These are phyloP conservation scores for Bombycilla garrulus DNA, from an alignment of 2,113 vertebrate species.

Conservation along the genomic window DNA sequence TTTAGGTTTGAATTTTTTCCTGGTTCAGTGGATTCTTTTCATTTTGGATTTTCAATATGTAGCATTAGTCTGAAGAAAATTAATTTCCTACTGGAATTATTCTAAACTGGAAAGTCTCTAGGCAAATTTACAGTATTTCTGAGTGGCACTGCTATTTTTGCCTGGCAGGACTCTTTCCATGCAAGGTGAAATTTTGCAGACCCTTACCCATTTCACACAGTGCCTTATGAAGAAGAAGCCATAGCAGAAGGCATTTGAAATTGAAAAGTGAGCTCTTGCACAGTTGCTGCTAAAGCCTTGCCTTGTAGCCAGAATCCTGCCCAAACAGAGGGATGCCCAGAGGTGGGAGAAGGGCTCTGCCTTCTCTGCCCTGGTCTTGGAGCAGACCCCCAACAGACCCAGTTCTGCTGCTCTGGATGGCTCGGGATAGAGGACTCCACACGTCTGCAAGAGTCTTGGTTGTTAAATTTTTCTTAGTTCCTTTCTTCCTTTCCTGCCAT, in stretches of 20 bases:
- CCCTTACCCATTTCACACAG: background rate
- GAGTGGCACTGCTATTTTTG: background rate
- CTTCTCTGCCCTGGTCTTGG: background rate
- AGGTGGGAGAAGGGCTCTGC: background rate
- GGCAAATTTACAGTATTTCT: background rate
- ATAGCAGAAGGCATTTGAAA: background rate
- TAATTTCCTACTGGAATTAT: background rate
- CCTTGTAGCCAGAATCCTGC: background rate
- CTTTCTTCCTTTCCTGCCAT: background rate
- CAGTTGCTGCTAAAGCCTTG: background rate
- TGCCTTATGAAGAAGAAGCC: background rate
- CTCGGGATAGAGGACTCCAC: background rate
- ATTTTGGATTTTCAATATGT: background rate
- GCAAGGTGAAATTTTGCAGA: background rate
- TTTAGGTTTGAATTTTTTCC: slow-evolving; percentile 8
- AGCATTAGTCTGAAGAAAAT: background rate
- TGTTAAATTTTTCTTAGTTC: background rate
- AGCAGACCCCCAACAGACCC: background rate
- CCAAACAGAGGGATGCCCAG: background rate
- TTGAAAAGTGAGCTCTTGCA: background rate
- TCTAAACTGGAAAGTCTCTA: background rate
- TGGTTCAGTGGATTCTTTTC: slow-evolving; percentile 15
- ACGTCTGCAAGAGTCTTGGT: background rate
- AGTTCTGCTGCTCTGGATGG: background rate
- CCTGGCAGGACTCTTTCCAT: background rate